Percentiles rank a stretch among this genome's conserved stretches.
Evolutionary conservation across 2,888 invertebrate species (phyloP).

Genomic region (Apodemia zela): DNA sequence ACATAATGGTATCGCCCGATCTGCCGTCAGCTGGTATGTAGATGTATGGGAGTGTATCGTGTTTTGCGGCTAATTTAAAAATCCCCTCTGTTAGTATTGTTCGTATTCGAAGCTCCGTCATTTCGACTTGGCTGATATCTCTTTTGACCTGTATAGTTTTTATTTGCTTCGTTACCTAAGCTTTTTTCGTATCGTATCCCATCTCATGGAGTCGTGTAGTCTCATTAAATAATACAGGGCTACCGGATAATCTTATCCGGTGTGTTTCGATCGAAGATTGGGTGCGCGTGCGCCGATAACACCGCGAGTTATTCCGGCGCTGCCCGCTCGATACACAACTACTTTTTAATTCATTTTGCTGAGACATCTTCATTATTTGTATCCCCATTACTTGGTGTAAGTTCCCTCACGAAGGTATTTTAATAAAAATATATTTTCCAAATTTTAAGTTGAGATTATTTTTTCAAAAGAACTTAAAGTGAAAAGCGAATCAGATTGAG

Average conservation of each 20-base stretch:
- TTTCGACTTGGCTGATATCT: slow-evolving; percentile 65
- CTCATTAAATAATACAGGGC: slow-evolving; percentile 81
- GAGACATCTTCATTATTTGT: slow-evolving; percentile 76
- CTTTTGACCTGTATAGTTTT: slow-evolving; percentile 71
- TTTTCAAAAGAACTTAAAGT: neutral
- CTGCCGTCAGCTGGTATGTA: slow-evolving; percentile 78
- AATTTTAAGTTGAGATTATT: neutral
- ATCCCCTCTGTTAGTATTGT: slow-evolving; percentile 50
- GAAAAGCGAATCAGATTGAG: too few species aligned
- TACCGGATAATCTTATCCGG: slow-evolving; percentile 80
- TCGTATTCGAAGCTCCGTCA: slow-evolving; percentile 52
- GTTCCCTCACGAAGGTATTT: neutral
- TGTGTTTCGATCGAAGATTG: slow-evolving; percentile 78
- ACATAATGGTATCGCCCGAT: slow-evolving; percentile 77
- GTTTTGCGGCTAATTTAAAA: slow-evolving; percentile 74
- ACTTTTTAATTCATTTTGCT: slow-evolving; percentile 71
- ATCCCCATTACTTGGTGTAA: slow-evolving; percentile 38
- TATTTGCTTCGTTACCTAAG: slow-evolving; percentile 76
- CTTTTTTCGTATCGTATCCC: slow-evolving; percentile 69
- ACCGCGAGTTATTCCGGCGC: slow-evolving; percentile 72
- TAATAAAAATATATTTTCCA: slow-evolving; percentile 8
- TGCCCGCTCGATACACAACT: slow-evolving; percentile 69
- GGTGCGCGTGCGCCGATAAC: slow-evolving; percentile 78
- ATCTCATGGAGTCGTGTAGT: slow-evolving; percentile 77
- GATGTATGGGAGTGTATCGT: slow-evolving; percentile 68